Evolutionary conservation across 1,140 invertebrate genomes (phyloP), one percentile per base, ranked within the genome.

Genomic region (Charaxes varanes): DNA sequence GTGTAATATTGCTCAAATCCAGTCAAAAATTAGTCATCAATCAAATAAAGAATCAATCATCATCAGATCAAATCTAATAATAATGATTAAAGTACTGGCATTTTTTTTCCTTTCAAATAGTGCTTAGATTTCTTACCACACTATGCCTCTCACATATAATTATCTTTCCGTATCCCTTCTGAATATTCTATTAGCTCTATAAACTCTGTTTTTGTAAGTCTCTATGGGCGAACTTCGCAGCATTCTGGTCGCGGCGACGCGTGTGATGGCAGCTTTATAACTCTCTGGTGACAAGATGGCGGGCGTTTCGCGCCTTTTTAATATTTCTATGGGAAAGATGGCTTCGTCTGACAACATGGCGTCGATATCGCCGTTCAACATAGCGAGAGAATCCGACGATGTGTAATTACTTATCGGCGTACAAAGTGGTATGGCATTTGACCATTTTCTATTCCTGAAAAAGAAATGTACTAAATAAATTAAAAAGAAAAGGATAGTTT

Each of bases 381-480:
- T 74, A 0, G 74, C 65, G 10, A 77, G 17, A 0, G 72, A 55
- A 14, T 78, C 76, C 0, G 63, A 43, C 2, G 73, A 62, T 3
- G 67, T 82, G 54, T 63, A 78, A 50, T 80, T 76, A 7, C 67
- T 60, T 13, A 72, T 67, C 10, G 80, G 68, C 0, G 76, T 65
- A 59, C 91, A 92, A 11, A 89, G 88, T 0, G 94, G 93, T 38
- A 94, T 91, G 1, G 91, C 88, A 44, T 91, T 92, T 0, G 92
- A 94, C 94, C 94, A 97, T 81, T 92, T 92, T 11, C 93, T 93
- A 63, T 91, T 93, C 57, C 90, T 85, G 67, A 22, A 57, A 53
- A 18, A 27, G 11, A 26, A 3, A 28, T 16, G n/a, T n/a, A n/a
- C n/a, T n/a, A n/a, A n/a, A n/a, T n/a, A n/a, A n/a, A n/a, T n/a